Evolutionary conservation across 30 jellyfish, hydroid and myxozoan species (phyloP).

Genomic region (Nemopilema nomurai): DNA sequence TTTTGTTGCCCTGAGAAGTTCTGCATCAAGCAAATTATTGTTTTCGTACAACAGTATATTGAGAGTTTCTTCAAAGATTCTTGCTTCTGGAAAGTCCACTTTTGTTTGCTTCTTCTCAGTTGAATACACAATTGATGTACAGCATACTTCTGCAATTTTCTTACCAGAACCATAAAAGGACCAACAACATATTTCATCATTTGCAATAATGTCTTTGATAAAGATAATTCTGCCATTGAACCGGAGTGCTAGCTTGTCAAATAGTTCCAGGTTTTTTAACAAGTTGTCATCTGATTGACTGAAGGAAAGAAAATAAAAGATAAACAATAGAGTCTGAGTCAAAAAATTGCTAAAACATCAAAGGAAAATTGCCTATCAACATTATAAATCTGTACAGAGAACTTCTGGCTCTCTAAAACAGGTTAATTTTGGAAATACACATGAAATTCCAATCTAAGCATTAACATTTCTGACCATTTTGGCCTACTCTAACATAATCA

Average conservation of each 20-base stretch:
- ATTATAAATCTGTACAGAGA: too few relatives aligned
- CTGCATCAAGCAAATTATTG: constrained; percentile 86
- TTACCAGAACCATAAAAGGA: constrained; percentile 97
- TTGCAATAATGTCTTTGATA: constrained; percentile 94
- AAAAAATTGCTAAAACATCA: too few relatives aligned
- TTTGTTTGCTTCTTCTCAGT: constrained; percentile 96
- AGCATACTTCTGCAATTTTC: constrained; percentile 95
- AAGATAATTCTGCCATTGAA: constrained; percentile 93
- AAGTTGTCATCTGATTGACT: constrained; percentile 97
- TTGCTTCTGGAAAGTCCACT: constrained; percentile 98
- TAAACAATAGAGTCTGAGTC: too few relatives aligned
- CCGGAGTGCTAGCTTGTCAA: constrained; percentile 92
- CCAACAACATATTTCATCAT: constrained; percentile 98
- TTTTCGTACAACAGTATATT: constrained; percentile 87
- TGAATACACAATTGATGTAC: constrained; percentile 97
- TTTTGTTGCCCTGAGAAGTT: constrained; percentile 90
- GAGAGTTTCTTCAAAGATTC: constrained; percentile 94
- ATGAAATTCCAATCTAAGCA: too few relatives aligned
- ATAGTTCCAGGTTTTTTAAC: constrained; percentile 88
- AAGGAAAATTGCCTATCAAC: too few relatives aligned
- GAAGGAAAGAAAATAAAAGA: too few relatives aligned
- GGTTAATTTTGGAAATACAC: too few relatives aligned
- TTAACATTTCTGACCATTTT: too few relatives aligned
- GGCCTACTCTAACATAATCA: too few relatives aligned
- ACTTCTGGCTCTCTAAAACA: too few relatives aligned